phyloP scores from a whole-genome alignment of 2,113 vertebrate genomes.

The Cyanoramphus novaezelandiae region DNA sequence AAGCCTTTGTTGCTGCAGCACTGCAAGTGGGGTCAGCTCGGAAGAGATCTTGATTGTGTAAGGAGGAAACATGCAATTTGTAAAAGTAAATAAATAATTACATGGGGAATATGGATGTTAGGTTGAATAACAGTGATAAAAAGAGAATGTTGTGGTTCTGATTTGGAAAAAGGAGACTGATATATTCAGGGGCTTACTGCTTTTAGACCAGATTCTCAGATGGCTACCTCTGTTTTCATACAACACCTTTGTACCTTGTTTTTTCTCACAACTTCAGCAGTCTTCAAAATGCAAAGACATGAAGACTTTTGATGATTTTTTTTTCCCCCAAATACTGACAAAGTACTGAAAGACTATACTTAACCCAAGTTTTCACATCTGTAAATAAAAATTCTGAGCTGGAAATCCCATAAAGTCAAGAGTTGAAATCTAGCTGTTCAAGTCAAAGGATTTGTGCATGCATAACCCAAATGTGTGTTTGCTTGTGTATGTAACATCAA shows the following conservation, averaged over 20 bases:
- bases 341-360: not conserved
- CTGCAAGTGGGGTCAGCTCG: not conserved
- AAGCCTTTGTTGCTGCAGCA: not conserved
- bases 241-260: not conserved
- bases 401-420: not conserved
- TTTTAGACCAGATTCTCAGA: not conserved
- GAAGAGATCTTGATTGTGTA: not conserved
- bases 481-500: not conserved
- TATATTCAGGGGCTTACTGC: not conserved
- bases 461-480: not conserved
- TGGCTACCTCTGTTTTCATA: not conserved
- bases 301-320: not conserved
- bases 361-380: not conserved
- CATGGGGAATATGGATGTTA: not conserved
- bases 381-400: not conserved
- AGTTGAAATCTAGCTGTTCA: not conserved
- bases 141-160: not conserved
- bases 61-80: not conserved
- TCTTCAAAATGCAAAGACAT: not conserved
- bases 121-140: not conserved
- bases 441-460: not conserved
- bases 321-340: not conserved
- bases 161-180: not conserved
- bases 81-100: slow-evolving; percentile 13
- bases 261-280: not conserved